Conservation (phyloP, 2,888 invertebrate species). For the Drosophila borealis region DNA sequence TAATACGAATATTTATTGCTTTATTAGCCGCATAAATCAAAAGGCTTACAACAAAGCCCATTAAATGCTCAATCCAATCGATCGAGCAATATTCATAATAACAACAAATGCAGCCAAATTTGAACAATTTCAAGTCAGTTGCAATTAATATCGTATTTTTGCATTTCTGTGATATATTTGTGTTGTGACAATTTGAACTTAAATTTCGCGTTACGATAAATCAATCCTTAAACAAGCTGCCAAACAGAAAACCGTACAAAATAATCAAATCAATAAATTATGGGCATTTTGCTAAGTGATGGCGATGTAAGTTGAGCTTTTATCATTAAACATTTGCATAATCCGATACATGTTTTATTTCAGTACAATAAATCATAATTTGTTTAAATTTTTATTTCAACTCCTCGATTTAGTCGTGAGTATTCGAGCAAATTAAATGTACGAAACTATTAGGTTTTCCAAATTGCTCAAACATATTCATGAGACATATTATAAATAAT, state of each 20-base stretch:
- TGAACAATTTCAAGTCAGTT: conserved; percentile 36
- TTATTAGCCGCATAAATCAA: conserved; percentile 68
- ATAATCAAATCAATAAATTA: conserved; percentile 57
- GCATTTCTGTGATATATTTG: conserved; percentile 40
- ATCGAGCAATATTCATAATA: conserved; percentile 52
- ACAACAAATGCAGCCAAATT: conserved; percentile 49
- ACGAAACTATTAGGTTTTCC: too few relatives aligned
- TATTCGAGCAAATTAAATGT: too few relatives aligned
- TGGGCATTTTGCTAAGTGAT: conserved; percentile 82
- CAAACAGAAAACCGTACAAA: conserved; percentile 32
- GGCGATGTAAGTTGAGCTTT: conserved; percentile 79
- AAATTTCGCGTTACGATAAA: conserved; percentile 41
- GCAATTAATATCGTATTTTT: conserved; percentile 43
- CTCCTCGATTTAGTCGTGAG: background rate
- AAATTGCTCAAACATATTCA: too few relatives aligned
- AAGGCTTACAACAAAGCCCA: conserved; percentile 54
- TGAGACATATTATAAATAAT: too few relatives aligned
- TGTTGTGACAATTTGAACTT: conserved; percentile 38
- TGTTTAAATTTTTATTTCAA: conserved; percentile 1
- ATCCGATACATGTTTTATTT: conserved; percentile 19
- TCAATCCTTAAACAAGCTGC: conserved; percentile 45
- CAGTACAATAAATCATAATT: conserved; percentile 22
- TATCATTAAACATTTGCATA: conserved; percentile 26
- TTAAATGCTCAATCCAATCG: conserved; percentile 37
- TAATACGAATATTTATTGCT: conserved; percentile 63